phyloP scores from a whole-genome alignment of 2,888 invertebrate genomes.

The Conops quadrifasciatus region DNA sequence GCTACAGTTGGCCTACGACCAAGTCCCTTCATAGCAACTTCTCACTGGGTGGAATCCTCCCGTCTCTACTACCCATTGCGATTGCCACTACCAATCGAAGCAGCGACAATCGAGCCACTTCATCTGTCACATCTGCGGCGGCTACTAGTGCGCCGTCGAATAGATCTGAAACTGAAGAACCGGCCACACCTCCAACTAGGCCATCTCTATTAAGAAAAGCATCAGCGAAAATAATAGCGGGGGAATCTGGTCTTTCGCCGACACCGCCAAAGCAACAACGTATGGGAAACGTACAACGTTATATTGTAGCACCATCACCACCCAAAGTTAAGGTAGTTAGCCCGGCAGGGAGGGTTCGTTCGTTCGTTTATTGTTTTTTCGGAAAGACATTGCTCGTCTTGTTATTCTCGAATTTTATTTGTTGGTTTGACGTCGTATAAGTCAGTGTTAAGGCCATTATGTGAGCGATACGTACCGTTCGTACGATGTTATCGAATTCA shows the following conservation, averaged over 20 bases:
- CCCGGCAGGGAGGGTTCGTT: constrained; percentile 3
- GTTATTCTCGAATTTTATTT: constrained; percentile 17
- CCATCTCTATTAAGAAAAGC: constrained; percentile 20
- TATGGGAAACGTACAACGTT: constrained; percentile 49
- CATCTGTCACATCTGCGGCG: neutral
- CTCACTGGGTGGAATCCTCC: neutral
- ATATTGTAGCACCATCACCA: constrained; percentile 49
- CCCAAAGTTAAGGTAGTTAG: constrained; percentile 45
- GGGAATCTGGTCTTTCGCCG: constrained; percentile 34
- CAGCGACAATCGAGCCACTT: constrained; percentile 2
- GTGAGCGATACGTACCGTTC: neutral
- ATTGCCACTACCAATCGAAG: constrained; percentile 27
- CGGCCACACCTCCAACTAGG: constrained; percentile 35
- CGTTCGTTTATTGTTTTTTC: too few relatives aligned
- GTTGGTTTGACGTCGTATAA: constrained; percentile 22
- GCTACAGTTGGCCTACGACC: constrained; percentile 68
- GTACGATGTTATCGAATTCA: constrained; percentile 11
- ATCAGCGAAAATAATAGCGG: constrained; percentile 41
- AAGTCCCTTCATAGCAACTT: constrained; percentile 34
- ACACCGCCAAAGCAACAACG: constrained; percentile 36
- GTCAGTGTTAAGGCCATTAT: constrained; percentile 13
- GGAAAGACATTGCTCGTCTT: constrained; percentile 27
- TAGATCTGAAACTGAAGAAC: constrained; percentile 21
- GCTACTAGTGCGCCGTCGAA: neutral
- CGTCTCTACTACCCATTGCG: constrained; percentile 27